These are phyloP conservation scores for Xenops minutus DNA, from an alignment of 2,797 vertebrate species.

Conservation along the genomic window DNA sequence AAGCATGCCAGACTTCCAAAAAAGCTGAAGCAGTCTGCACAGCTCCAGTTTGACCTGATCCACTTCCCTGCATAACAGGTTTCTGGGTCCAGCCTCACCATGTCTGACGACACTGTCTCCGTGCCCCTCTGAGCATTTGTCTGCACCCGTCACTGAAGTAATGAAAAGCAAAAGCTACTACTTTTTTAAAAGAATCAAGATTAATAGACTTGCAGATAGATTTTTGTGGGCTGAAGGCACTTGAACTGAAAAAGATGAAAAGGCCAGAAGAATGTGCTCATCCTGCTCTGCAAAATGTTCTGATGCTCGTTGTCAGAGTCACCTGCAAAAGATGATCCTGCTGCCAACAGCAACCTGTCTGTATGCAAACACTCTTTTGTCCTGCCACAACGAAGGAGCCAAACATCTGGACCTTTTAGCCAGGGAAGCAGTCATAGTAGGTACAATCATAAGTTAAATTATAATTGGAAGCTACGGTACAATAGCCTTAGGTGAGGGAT, in stretches of 20 bases:
- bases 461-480: not conserved
- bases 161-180: not conserved
- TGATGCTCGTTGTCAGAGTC: fast-evolving
- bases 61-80: not conserved
- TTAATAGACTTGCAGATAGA: not conserved
- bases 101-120: fast-evolving
- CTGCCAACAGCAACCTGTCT: not conserved
- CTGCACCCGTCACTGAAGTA: not conserved
- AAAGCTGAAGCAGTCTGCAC: not conserved
- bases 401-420: not conserved
- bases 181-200: not conserved
- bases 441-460: not conserved
- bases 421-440: not conserved
- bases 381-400: not conserved
- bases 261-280: not conserved
- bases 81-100: not conserved
- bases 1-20: not conserved
- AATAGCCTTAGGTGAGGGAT: not conserved
- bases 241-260: not conserved
- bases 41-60: not conserved
- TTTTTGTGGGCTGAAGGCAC: not conserved
- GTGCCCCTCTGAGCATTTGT: not conserved
- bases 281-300: not conserved
- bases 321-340: not conserved
- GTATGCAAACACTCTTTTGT: not conserved